A percentile compares a stretch with the other conserved stretches of the same genome.
Conservation (phyloP, 1,140 invertebrate genomes). For the Coptotermes formosanus region DNA sequence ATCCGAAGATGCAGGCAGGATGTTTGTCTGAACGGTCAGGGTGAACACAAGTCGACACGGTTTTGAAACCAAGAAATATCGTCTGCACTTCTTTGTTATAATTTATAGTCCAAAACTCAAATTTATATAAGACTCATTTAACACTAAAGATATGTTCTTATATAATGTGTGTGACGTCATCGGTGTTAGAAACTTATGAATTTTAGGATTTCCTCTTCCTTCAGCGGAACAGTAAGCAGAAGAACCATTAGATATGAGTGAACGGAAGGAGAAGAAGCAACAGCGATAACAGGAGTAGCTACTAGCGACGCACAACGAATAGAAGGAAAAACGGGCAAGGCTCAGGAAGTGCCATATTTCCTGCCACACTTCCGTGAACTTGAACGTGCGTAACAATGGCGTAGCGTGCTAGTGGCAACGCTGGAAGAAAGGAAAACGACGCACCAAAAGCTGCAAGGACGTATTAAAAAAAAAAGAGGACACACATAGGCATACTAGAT, state of each 20-base stretch:
- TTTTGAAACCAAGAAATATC: no score
- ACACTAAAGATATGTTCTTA: not conserved
- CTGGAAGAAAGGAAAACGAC: not conserved
- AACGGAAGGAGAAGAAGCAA: not conserved
- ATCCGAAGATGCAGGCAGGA: no score
- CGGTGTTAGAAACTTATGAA: not conserved
- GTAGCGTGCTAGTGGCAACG: not conserved
- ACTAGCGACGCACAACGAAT: not conserved
- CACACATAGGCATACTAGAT: no score
- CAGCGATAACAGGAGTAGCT: not conserved
- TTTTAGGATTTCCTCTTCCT: not conserved
- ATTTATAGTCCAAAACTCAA: not conserved
- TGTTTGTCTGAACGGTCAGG: no score
- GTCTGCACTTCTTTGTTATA: not conserved
- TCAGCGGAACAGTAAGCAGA: not conserved
- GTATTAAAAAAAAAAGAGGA: not conserved
- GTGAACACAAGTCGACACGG: no score
- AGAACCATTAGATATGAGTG: not conserved
- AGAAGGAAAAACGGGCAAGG: conserved; percentile 14
- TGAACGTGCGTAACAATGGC: not conserved
- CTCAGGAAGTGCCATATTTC: conserved; percentile 14
- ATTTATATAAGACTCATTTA: not conserved
- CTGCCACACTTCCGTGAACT: not conserved
- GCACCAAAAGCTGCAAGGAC: not conserved
- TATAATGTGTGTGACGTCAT: not conserved